A percentile compares a stretch with the other conserved stretches of the same genome.
phyloP scores from a whole-genome alignment of 2,797 vertebrate genomes.

The Neosalanx taihuensis region DNA sequence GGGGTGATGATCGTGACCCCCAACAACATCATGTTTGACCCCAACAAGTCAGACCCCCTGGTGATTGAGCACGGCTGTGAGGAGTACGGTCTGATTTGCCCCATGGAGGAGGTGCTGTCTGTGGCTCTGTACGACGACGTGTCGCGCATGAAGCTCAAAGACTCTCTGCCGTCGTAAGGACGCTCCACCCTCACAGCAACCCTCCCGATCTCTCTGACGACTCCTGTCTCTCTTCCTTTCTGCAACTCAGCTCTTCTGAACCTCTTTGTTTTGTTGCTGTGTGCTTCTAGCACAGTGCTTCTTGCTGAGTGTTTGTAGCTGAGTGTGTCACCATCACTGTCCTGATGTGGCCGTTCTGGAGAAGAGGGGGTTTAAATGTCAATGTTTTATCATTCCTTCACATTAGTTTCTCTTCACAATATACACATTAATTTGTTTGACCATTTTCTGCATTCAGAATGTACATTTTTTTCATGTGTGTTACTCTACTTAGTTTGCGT shows the following conservation, averaged over 20 bases:
- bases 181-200: not conserved
- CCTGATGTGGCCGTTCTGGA: no score
- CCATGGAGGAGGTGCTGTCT: conserved; percentile 97
- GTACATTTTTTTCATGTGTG: not conserved
- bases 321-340: no score
- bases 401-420: no score
- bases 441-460: not conserved
- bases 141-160: conserved; percentile 98
- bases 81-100: conserved; percentile 97
- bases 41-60: conserved; percentile 96
- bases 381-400: no score
- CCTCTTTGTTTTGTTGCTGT: not conserved
- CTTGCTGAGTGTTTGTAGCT: no score
- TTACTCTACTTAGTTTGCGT: conserved; percentile 10
- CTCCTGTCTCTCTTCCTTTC: not conserved
- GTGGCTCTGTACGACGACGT: conserved; percentile 95
- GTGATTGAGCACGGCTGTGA: conserved; percentile 98
- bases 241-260: not conserved
- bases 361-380: not conserved
- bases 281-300: not conserved
- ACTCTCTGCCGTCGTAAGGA: conserved; percentile 96
- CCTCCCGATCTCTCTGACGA: not conserved
- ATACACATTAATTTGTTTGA: no score
- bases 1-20: conserved; percentile 99
- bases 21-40: conserved; percentile 99